phyloP scores from a whole-genome alignment of 2,888 invertebrate genomes.

The Apoda limacodes region DNA sequence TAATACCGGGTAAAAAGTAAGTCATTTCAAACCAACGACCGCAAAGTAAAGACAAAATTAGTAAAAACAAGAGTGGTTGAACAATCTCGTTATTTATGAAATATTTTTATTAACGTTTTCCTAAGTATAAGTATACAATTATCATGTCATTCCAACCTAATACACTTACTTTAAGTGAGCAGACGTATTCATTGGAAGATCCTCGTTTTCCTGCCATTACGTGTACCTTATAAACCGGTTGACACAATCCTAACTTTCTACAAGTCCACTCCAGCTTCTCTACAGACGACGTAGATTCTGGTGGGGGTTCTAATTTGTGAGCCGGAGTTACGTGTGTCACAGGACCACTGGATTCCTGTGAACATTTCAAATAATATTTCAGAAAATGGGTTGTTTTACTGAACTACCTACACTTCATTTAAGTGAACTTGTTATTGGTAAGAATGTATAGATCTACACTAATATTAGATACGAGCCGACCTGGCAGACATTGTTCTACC shows the following conservation, averaged over 20 bases:
- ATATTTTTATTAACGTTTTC: background rate
- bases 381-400: no score
- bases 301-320: conserved; percentile 48
- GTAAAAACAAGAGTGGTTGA: background rate
- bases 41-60: no score
- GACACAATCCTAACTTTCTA: conserved; percentile 48
- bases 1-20: no score
- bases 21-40: no score
- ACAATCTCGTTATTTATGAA: background rate
- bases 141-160: no score
- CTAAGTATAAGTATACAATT: conserved; percentile 2
- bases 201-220: conserved; percentile 39
- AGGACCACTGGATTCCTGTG: conserved; percentile 38
- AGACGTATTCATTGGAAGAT: conserved; percentile 35
- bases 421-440: no score
- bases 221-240: conserved; percentile 48
- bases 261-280: conserved; percentile 58
- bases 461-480: no score
- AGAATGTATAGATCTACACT: no score
- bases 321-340: conserved; percentile 40
- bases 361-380: no score
- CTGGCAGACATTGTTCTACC: no score
- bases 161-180: conserved; percentile 49
- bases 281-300: conserved; percentile 46
- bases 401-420: no score